A percentile compares a stretch with the other conserved stretches of the same genome.
phyloP scores from a whole-genome alignment of 2,797 vertebrate genomes.

The Peromyscus attwateri region DNA sequence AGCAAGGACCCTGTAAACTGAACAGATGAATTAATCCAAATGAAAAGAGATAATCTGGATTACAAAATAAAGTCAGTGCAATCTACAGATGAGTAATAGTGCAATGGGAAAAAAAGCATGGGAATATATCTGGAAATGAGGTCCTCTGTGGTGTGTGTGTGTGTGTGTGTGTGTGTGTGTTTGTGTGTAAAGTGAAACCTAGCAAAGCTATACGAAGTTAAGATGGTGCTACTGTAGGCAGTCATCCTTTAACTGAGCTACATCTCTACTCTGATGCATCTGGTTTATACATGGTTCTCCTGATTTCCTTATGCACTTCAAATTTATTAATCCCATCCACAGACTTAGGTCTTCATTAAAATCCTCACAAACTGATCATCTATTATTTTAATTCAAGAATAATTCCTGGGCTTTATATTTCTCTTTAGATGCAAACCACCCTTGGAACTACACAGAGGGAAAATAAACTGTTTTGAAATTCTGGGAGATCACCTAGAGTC shows the following conservation, averaged over 20 bases:
- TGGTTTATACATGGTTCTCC: not conserved
- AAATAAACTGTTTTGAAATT: slow-evolving; percentile 24
- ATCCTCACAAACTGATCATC: not conserved
- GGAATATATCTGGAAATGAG: not conserved
- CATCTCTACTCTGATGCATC: not conserved
- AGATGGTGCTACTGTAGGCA: not conserved
- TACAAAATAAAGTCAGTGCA: not conserved
- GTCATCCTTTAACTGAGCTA: not conserved
- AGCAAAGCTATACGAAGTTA: not conserved
- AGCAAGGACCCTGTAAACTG: not conserved
- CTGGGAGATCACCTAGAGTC: not conserved
- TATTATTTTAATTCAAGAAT: slow-evolving; percentile 1
- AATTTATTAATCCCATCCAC: not conserved
- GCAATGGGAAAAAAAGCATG: not conserved
- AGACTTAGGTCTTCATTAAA: not conserved
- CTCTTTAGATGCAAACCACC: not conserved
- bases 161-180: not conserved
- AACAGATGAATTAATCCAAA: not conserved
- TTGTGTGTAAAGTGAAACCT: not conserved
- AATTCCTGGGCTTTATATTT: not conserved
- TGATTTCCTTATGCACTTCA: not conserved
- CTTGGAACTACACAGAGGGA: not conserved
- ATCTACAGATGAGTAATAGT: not conserved
- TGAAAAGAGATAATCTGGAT: not conserved
- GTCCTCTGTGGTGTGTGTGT: not conserved